Conservation (phyloP, 1,140 invertebrate genomes). For the Magallana gigas region DNA sequence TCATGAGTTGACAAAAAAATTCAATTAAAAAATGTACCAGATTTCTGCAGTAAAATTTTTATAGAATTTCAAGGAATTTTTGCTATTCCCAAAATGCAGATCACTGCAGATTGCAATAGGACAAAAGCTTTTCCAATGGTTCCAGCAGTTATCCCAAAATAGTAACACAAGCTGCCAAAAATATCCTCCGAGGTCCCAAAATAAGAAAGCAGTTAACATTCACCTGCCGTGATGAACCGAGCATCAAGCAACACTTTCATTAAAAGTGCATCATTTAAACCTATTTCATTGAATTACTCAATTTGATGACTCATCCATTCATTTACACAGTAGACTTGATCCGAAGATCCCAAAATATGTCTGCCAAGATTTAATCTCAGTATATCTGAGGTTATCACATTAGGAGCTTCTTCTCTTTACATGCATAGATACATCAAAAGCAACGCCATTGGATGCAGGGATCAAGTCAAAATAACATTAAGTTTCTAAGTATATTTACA, state of each 20-base stretch:
- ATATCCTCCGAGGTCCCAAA: not conserved
- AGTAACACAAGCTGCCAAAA: slow-evolving; percentile 12
- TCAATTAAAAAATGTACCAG: too few relatives aligned
- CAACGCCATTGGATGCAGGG: not conserved
- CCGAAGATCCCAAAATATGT: slow-evolving; percentile 15
- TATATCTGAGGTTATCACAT: slow-evolving; percentile 24
- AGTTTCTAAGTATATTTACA: not conserved
- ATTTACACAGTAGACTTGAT: slow-evolving; percentile 3
- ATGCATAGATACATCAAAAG: not conserved
- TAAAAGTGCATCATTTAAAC: slow-evolving; percentile 27
- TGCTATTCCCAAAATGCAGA: slow-evolving; percentile 1
- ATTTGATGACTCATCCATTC: slow-evolving; percentile 25
- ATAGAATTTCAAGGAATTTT: slow-evolving; percentile 15
- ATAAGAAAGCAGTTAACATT: slow-evolving; percentile 21
- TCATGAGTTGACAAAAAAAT: too few relatives aligned
- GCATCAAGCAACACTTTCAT: not conserved
- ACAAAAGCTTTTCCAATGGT: not conserved
- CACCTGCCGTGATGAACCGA: not conserved
- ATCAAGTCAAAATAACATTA: slow-evolving; percentile 8
- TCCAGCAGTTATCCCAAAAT: not conserved
- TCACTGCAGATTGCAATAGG: not conserved
- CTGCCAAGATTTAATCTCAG: not conserved
- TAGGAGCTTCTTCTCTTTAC: not conserved
- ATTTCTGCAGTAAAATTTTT: too few relatives aligned
- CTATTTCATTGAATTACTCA: slow-evolving; percentile 29